Evolutionary conservation across 1,140 invertebrate genomes (phyloP).

Genomic region (Eriocheir sinensis): DNA sequence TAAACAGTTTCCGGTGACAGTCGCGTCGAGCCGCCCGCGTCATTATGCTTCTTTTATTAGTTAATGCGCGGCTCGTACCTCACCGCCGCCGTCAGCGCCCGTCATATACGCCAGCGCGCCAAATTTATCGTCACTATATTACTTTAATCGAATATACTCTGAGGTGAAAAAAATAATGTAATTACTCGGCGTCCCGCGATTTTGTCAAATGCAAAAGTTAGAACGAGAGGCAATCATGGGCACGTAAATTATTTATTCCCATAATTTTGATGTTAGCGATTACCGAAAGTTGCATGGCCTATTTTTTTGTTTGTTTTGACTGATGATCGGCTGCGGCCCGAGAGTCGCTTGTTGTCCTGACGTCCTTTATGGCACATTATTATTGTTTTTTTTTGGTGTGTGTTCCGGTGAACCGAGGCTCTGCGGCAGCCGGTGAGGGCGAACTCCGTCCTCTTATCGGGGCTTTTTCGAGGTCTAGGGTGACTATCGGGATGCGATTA

Average conservation of each 20-base stretch:
- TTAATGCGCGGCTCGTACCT: not conserved
- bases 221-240: not conserved
- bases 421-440: not conserved
- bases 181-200: not conserved
- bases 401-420: not conserved
- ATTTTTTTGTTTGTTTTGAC: not conserved
- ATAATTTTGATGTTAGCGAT: not conserved
- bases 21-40: not conserved
- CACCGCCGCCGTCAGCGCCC: not conserved
- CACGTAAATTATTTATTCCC: not conserved
- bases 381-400: not conserved
- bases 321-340: not conserved
- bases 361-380: not conserved
- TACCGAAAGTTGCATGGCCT: not conserved
- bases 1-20: conserved; percentile 15
- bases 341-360: not conserved
- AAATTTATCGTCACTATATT: conserved; percentile 18
- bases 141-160: conserved; percentile 7
- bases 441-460: not conserved
- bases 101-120: not conserved
- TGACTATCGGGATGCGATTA: no score
- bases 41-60: conserved; percentile 26
- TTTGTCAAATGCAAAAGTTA: conserved; percentile 18
- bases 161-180: conserved; percentile 18
- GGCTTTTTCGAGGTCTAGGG: no score